phyloP scores from a whole-genome alignment of 2,888 invertebrate genomes.

The Cantharis lateralis region DNA sequence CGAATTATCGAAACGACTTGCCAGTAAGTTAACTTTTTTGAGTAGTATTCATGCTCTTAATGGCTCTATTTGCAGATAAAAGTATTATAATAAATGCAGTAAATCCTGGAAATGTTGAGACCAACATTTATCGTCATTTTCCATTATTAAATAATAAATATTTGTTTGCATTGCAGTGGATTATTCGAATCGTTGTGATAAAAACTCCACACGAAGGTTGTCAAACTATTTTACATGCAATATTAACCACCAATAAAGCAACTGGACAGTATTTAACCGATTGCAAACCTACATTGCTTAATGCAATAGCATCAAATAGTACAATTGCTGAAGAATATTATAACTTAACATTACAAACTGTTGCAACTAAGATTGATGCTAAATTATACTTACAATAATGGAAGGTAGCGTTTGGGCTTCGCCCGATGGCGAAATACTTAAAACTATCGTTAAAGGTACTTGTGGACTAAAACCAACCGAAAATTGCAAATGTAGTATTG shows the following conservation, averaged over 20 bases:
- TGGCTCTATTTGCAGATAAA: slow-evolving; percentile 45
- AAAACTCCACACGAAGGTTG: slow-evolving; percentile 55
- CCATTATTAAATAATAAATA: slow-evolving; percentile 49
- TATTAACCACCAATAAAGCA: slow-evolving; percentile 49
- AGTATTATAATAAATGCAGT: slow-evolving; percentile 54
- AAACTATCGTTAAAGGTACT: slow-evolving; percentile 43
- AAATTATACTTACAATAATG: slow-evolving; percentile 16
- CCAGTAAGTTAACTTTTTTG: slow-evolving; percentile 41
- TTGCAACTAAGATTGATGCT: slow-evolving; percentile 44
- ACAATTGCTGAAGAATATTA: slow-evolving; percentile 47
- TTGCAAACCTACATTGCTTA: slow-evolving; percentile 48
- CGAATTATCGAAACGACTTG: slow-evolving; percentile 48
- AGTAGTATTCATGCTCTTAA: slow-evolving; percentile 3
- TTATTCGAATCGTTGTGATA: slow-evolving; percentile 49
- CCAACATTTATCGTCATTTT: slow-evolving; percentile 52
- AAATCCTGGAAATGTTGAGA: slow-evolving; percentile 57
- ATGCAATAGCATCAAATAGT: slow-evolving; percentile 45
- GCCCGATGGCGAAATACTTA: slow-evolving; percentile 49
- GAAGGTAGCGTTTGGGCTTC: slow-evolving; percentile 40
- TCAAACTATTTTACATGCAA: slow-evolving; percentile 53
- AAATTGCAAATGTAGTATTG: slow-evolving; percentile 47
- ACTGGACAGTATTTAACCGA: slow-evolving; percentile 53
- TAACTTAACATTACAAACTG: slow-evolving; percentile 46
- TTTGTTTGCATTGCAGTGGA: slow-evolving; percentile 53
- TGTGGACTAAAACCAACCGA: slow-evolving; percentile 51